These are phyloP conservation scores for Palythoa caribaeorum DNA, from an alignment of 92 coral and sea anemone species.

Conservation along the genomic window DNA sequence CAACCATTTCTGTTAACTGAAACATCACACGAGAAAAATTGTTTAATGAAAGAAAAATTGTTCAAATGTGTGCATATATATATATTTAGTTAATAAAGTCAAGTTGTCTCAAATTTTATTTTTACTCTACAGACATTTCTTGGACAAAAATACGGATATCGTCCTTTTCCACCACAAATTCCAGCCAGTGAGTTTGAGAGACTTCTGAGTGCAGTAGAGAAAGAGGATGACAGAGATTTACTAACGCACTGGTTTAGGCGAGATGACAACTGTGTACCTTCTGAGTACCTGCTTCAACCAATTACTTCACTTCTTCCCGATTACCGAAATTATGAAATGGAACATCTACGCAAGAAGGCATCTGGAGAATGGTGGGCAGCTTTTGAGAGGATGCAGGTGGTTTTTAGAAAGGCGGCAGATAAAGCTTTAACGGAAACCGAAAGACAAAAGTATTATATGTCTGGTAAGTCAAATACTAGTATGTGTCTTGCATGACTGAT, in stretches of 20 bases:
- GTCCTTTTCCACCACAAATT: conserved; percentile 95
- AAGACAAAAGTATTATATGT: conserved; percentile 87
- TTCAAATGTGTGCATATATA: not conserved
- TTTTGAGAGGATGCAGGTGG: conserved; percentile 94
- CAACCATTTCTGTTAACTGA: too few relatives aligned
- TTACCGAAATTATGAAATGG: conserved; percentile 85
- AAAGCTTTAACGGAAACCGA: conserved; percentile 72
- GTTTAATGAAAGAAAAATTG: too few relatives aligned
- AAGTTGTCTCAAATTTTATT: not conserved
- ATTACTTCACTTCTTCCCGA: conserved; percentile 87
- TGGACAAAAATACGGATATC: conserved; percentile 99
- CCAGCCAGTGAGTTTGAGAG: conserved; percentile 79
- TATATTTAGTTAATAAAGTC: not conserved
- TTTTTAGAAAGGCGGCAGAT: conserved; percentile 83
- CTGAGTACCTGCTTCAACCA: conserved; percentile 89
- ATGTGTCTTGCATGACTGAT: too few relatives aligned
- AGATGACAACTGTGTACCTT: conserved; percentile 93
- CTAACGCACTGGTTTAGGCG: conserved; percentile 85
- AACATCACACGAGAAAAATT: too few relatives aligned
- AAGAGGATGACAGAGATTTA: conserved; percentile 69
- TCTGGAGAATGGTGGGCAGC: conserved; percentile 95
- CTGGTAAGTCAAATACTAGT: conserved; percentile 65
- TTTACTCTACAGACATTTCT: conserved; percentile 78
- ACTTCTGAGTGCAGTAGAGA: conserved; percentile 73
- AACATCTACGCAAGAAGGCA: conserved; percentile 86